Evolutionary conservation across 2,113 vertebrate genomes (phyloP).

Genomic region (Thryonomys swinderianus): DNA sequence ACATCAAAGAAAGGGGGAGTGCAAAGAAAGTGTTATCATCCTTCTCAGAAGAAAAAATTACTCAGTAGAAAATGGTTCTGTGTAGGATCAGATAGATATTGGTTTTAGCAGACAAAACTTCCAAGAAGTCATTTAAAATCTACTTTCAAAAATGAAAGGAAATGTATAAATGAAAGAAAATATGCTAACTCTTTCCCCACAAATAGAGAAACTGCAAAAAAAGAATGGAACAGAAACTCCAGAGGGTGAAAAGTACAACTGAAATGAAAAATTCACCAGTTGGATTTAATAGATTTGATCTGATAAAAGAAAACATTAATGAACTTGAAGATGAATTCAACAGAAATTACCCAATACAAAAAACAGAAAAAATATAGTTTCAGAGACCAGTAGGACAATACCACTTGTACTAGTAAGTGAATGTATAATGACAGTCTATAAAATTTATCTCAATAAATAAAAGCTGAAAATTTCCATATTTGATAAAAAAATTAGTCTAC

Average conservation of each 20-base stretch:
- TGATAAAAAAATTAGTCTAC: neutral
- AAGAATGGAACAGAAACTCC: neutral
- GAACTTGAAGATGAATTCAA: neutral
- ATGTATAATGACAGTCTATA: neutral
- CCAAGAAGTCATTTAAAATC: neutral
- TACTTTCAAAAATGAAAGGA: neutral
- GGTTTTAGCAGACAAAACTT: neutral
- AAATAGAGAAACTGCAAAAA: neutral
- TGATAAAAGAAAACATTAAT: neutral
- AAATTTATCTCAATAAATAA: neutral
- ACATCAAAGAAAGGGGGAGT: neutral
- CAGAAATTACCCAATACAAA: neutral
- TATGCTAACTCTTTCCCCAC: neutral
- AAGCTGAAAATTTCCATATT: neutral
- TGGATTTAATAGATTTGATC: neutral
- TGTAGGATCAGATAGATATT: neutral
- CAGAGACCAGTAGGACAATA: neutral
- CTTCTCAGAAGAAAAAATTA: neutral
- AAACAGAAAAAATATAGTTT: neutral
- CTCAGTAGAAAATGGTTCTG: conserved; percentile 26
- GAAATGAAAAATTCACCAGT: conserved; percentile 11
- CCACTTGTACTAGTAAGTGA: neutral
- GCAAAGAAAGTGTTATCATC: neutral
- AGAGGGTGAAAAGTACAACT: neutral
- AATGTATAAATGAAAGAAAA: neutral